A percentile compares a stretch with the other conserved stretches of the same genome.
These are phyloP conservation scores for Euleptes europaea DNA, from an alignment of 2,113 vertebrate species.

Conservation along the genomic window DNA sequence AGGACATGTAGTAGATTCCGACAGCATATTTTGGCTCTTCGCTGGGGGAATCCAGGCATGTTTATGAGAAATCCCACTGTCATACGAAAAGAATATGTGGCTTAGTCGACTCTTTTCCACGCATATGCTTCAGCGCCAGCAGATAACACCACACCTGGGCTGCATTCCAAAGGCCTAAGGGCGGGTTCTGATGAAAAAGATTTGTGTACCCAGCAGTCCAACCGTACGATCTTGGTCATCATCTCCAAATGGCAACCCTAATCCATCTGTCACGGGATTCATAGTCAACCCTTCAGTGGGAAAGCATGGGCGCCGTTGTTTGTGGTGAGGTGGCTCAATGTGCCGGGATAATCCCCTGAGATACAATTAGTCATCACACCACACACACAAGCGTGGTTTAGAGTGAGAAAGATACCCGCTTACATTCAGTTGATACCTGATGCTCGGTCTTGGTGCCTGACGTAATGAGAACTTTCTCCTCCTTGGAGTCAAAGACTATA, in stretches of 20 bases:
- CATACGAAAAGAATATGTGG: slow-evolving; percentile 16
- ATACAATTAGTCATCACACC: neutral
- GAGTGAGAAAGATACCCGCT: neutral
- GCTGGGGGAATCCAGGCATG: slow-evolving; percentile 52
- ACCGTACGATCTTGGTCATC: neutral
- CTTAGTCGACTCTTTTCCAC: slow-evolving; percentile 37
- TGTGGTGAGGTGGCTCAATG: neutral
- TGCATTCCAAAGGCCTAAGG: neutral
- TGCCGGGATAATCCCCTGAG: neutral
- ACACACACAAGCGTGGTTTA: neutral
- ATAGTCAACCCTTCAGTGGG: neutral
- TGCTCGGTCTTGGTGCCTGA: neutral
- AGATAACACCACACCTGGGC: neutral
- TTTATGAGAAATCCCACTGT: slow-evolving; percentile 52
- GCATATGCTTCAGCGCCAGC: neutral
- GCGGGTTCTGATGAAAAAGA: neutral
- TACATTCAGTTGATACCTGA: neutral
- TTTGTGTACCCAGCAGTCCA: neutral
- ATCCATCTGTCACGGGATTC: neutral
- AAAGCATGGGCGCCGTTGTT: neutral
- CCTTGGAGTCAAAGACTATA: neutral
- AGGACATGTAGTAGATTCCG: slow-evolving; percentile 62
- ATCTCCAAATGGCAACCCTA: neutral
- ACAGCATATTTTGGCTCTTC: slow-evolving; percentile 49
- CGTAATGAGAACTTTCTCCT: neutral